These are phyloP conservation scores for Phaenicophaeus curvirostris DNA, from an alignment of 2,797 vertebrate genomes.

Conservation along the genomic window DNA sequence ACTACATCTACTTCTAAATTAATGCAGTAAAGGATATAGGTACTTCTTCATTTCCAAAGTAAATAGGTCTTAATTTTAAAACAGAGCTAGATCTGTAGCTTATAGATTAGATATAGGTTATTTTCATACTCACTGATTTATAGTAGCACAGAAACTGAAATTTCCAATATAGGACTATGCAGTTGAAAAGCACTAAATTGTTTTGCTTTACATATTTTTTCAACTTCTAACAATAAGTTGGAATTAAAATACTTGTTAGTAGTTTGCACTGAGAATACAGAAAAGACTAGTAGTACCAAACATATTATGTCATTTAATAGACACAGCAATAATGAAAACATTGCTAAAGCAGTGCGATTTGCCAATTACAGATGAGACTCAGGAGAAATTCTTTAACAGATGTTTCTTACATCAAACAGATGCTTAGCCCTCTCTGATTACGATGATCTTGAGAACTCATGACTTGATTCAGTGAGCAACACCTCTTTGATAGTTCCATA, in stretches of 20 bases:
- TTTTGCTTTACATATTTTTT: conserved; percentile 3
- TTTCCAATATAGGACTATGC: background rate
- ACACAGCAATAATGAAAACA: conserved; percentile 59
- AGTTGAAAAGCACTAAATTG: background rate
- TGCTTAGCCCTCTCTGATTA: conserved; percentile 70
- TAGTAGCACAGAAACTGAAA: background rate
- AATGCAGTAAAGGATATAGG: background rate
- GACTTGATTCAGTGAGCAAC: conserved; percentile 66
- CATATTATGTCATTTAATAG: conserved; percentile 12
- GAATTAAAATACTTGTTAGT: background rate
- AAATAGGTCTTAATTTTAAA: background rate
- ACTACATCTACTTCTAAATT: background rate
- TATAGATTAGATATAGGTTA: background rate
- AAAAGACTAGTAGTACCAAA: conserved; percentile 41
- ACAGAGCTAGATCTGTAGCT: background rate
- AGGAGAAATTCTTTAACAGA: conserved; percentile 74
- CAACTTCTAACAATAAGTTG: conserved; percentile 7
- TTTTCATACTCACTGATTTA: background rate
- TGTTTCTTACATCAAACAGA: conserved; percentile 74
- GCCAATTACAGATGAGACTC: conserved; percentile 66
- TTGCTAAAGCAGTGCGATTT: conserved; percentile 51
- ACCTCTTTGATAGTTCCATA: conserved; percentile 54
- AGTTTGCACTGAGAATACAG: conserved; percentile 33
- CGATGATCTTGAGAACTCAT: conserved; percentile 70
- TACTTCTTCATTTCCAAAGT: background rate